Conservation (phyloP, 1,140 invertebrate genomes). For the Nephila pilipes region DNA sequence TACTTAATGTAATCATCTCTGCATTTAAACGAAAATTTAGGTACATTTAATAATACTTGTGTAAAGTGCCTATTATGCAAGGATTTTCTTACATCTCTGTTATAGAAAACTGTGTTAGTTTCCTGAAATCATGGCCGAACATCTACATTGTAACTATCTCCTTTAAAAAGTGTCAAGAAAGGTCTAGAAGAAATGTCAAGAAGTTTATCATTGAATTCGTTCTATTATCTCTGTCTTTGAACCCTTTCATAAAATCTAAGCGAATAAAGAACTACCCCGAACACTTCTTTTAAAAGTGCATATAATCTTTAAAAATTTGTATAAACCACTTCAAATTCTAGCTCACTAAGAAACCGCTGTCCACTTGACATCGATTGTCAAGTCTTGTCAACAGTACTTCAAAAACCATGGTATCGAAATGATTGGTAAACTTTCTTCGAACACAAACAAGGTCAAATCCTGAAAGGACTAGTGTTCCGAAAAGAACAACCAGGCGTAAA, state of each 20-base stretch:
- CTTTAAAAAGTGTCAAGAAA: neutral
- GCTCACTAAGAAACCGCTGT: neutral
- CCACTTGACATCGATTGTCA: slow-evolving; percentile 68
- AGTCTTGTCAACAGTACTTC: slow-evolving; percentile 51
- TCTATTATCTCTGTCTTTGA: too few relatives aligned
- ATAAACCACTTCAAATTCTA: slow-evolving; percentile 19
- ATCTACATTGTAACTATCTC: neutral
- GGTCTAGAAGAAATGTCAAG: too few relatives aligned
- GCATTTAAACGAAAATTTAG: too few relatives aligned
- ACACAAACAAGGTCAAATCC: neutral
- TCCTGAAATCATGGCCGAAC: neutral
- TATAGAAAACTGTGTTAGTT: too few relatives aligned
- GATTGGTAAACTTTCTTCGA: slow-evolving; percentile 67
- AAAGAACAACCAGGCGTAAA: slow-evolving; percentile 71
- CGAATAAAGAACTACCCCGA: neutral
- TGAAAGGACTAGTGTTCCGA: neutral
- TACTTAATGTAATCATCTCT: too few relatives aligned
- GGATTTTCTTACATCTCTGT: too few relatives aligned
- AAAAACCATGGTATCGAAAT: slow-evolving; percentile 66
- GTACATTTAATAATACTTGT: too few relatives aligned
- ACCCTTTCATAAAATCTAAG: too few relatives aligned
- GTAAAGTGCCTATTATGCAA: too few relatives aligned
- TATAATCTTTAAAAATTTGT: neutral
- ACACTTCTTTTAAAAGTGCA: neutral
- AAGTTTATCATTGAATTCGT: too few relatives aligned